A percentile compares a stretch with the other conserved stretches of the same genome.
These are phyloP conservation scores for Tetranychus truncatus DNA, from an alignment of 2,888 invertebrate genomes.

Conservation along the genomic window DNA sequence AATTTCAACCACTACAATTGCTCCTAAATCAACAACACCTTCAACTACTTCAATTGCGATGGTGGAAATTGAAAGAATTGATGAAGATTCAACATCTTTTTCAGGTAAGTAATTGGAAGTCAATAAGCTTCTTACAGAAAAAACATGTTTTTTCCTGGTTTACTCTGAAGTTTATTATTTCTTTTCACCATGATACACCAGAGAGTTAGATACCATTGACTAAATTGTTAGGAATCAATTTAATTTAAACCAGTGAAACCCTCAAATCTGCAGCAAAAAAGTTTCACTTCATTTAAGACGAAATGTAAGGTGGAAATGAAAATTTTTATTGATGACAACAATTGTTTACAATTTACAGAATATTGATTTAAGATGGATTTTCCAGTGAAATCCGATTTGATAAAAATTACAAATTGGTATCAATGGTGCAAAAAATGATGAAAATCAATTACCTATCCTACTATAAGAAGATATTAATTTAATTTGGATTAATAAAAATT, in stretches of 20 bases:
- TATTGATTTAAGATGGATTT: too few relatives aligned
- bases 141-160: not conserved
- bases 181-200: not conserved
- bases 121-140: not conserved
- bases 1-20: not conserved
- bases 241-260: too few relatives aligned
- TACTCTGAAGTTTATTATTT: not conserved
- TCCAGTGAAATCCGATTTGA: too few relatives aligned
- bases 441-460: too few relatives aligned
- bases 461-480: not conserved
- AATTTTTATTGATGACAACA: too few relatives aligned
- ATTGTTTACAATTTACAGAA: too few relatives aligned
- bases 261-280: too few relatives aligned
- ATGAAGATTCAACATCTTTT: not conserved
- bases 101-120: not conserved
- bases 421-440: not conserved
- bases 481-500: not conserved
- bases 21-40: not conserved
- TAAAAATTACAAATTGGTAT: not conserved
- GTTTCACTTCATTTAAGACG: too few relatives aligned
- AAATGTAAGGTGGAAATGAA: too few relatives aligned
- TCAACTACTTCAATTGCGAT: not conserved
- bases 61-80: not conserved
- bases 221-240: too few relatives aligned
- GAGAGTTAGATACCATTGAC: too few relatives aligned